These are phyloP conservation scores for Pandemis cinnamomeana DNA, from an alignment of 2,888 invertebrate species.

Conservation along the genomic window DNA sequence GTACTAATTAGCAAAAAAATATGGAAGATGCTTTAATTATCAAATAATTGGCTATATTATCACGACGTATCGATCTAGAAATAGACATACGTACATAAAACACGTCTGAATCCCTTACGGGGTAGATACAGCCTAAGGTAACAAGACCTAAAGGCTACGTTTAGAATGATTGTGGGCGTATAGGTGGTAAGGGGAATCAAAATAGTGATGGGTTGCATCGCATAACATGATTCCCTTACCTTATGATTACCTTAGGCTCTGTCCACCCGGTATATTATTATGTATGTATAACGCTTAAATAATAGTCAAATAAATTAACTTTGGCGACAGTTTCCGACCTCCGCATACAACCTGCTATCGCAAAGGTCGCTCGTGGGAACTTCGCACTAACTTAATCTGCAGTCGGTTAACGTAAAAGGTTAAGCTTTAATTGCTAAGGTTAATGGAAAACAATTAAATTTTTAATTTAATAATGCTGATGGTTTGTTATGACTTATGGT, in stretches of 20 bases:
- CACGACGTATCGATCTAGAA: background rate
- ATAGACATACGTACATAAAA: too few species aligned
- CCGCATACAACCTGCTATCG: conserved; percentile 16
- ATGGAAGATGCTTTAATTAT: background rate
- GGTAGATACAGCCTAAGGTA: too few species aligned
- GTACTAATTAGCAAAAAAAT: background rate
- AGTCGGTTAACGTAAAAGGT: conserved; percentile 17
- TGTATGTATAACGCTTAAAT: too few species aligned
- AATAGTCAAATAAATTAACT: conserved; percentile 1
- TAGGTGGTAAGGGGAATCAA: too few species aligned
- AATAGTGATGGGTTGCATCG: too few species aligned
- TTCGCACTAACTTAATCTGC: conserved; percentile 14
- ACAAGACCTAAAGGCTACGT: too few species aligned
- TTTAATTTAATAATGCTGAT: conserved; percentile 6
- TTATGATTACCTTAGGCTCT: too few species aligned
- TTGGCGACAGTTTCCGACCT: conserved; percentile 35
- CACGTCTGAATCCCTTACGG: too few species aligned
- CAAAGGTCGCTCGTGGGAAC: conserved; percentile 36
- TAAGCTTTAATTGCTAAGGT: conserved; percentile 20
- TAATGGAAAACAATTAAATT: conserved; percentile 8
- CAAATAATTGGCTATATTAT: background rate
- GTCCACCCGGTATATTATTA: too few species aligned
- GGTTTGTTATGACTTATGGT: background rate
- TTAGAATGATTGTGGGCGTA: too few species aligned
- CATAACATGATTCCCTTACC: too few species aligned